phyloP scores from a whole-genome alignment of 2,888 invertebrate genomes.

The Dastarcus helophoroides region DNA sequence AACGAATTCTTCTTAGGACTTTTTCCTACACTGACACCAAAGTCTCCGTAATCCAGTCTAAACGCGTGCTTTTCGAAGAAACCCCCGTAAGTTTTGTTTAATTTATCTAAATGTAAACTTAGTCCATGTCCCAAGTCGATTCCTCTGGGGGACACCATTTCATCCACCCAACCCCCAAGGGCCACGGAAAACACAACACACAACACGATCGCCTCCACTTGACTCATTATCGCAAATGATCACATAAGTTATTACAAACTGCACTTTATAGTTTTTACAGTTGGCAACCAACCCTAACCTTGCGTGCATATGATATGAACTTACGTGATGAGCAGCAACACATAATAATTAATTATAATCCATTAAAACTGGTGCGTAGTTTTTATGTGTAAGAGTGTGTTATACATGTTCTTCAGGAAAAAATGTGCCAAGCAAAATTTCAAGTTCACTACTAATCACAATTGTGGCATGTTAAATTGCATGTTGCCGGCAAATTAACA shows the following conservation, averaged over 20 bases:
- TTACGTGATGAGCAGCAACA: slow-evolving; percentile 1
- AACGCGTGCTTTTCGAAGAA: slow-evolving; percentile 43
- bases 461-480: too few relatives aligned
- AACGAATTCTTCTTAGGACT: slow-evolving; percentile 40
- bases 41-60: slow-evolving; percentile 44
- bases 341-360: not conserved
- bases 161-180: slow-evolving; percentile 21
- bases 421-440: too few relatives aligned
- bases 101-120: slow-evolving; percentile 22
- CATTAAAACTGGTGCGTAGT: too few relatives aligned
- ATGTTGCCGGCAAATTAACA: too few relatives aligned
- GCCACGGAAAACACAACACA: slow-evolving; percentile 12
- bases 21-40: slow-evolving; percentile 42
- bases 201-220: slow-evolving; percentile 20
- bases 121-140: slow-evolving; percentile 25
- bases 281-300: slow-evolving; percentile 34
- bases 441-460: too few relatives aligned
- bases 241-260: slow-evolving; percentile 14
- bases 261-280: slow-evolving; percentile 30
- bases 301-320: slow-evolving; percentile 16
- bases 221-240: slow-evolving; percentile 25
- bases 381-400: too few relatives aligned
- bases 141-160: slow-evolving; percentile 22
- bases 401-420: too few relatives aligned
- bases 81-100: slow-evolving; percentile 26